These are phyloP conservation scores for Oplegnathus fasciatus DNA, from an alignment of 2,113 vertebrate species.

Conservation along the genomic window DNA sequence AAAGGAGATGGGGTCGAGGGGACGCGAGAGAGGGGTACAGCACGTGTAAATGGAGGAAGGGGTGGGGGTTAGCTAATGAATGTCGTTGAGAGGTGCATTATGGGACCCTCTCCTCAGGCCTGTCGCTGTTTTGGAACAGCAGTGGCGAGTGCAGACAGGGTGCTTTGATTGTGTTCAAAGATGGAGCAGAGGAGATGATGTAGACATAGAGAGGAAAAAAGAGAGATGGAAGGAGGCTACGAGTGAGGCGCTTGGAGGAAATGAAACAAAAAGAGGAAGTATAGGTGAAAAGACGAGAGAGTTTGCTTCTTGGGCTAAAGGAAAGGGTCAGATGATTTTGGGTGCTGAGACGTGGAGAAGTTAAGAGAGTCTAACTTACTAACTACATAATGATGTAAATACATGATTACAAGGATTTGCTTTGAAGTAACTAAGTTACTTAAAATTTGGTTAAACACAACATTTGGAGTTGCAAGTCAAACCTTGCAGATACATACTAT, in stretches of 20 bases:
- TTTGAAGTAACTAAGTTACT: background rate
- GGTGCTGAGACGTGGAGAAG: background rate
- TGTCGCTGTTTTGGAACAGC: constrained; percentile 86
- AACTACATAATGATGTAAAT: too few species aligned
- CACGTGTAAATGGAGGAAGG: constrained; percentile 57
- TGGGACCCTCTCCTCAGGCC: constrained; percentile 88
- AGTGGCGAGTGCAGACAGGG: constrained; percentile 24
- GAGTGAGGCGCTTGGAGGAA: constrained; percentile 5
- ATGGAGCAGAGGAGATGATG: constrained; percentile 16
- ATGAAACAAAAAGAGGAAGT: constrained; percentile 83
- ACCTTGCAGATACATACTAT: background rate
- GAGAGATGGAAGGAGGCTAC: constrained; percentile 80
- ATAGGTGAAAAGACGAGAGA: constrained; percentile 70
- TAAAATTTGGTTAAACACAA: background rate
- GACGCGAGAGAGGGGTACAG: constrained; percentile 48
- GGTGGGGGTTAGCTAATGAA: constrained; percentile 90
- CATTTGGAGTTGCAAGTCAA: background rate
- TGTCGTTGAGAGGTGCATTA: constrained; percentile 93
- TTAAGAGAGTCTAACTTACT: background rate
- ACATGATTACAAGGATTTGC: too few species aligned
- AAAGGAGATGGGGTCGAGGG: constrained; percentile 86
- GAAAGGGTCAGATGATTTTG: background rate
- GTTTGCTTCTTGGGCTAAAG: background rate
- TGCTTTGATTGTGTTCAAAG: constrained; percentile 43
- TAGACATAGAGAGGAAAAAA: constrained; percentile 58